Evolutionary conservation across 64 coral and sea anemone species (phyloP), one percentile per base, ranked within the genome.

Genomic region (Porites lutea): DNA sequence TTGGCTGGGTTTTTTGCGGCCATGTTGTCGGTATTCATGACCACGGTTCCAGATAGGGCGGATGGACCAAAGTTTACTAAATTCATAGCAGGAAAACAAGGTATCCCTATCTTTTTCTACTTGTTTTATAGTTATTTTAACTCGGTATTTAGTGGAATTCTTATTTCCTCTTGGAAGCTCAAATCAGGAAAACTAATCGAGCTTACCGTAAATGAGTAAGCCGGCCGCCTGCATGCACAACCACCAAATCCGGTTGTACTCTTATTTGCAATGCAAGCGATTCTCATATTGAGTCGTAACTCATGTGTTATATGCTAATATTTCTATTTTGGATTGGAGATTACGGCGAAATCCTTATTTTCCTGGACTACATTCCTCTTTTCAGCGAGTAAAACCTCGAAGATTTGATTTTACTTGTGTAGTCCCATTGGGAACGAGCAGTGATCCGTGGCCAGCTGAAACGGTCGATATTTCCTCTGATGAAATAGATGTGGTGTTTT

Each of bases 1-100:
- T 78, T 97, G 49, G 88, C 95, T 8, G 95, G 2, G 8, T 97
- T 97, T 86, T 97, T 97, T 48, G 95, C 95, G 75, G 88, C 82
- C n/a, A 97, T 97, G 95, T 89, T 97, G 47, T 59, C 79, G 10
- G 79, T 75, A 64, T 97, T 97, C 82, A 69, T 97, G 6, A 71
- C 77, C 67, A 97, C 95, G 54, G 74, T 97, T 48, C 95, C 95
- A 27, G 82, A 87, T 47, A 74, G 49, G 69, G 21, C 52, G n/a
- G 61, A 94, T 6, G 95, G 95, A 13, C 95, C 95, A 48, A 97
- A 97, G 55, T 77, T 94, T 74, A 97, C 88, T 6, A 89, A 81
- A 69, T 94, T 87, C 61, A 58, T 97, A 81, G 88, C 74, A 9
- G 76, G 83, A 20, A 91, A 70, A 83, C 73, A 75, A 77, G 92